These are phyloP conservation scores for Druceiella hillmani DNA, from an alignment of 2,888 invertebrate species.

Conservation along the genomic window DNA sequence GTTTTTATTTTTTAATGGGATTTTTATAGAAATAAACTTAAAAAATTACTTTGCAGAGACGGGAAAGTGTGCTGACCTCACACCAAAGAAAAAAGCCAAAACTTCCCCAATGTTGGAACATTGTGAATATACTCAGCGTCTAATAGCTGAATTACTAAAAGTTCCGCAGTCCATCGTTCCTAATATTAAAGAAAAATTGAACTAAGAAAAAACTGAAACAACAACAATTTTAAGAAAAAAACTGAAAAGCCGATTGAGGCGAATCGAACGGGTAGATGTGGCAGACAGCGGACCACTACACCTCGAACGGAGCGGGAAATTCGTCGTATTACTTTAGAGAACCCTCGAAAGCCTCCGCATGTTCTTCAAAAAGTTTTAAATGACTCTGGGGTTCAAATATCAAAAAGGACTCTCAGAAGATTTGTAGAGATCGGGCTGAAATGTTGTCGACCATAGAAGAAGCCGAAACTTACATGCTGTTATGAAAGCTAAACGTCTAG, in stretches of 20 bases:
- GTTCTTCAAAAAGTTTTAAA: conserved; percentile 2
- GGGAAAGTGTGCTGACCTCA: too few species aligned
- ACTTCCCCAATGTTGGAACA: too few species aligned
- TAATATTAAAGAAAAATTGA: conserved; percentile 8
- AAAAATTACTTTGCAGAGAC: too few species aligned
- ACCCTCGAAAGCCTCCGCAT: conserved; percentile 8
- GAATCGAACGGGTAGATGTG: conserved; percentile 7
- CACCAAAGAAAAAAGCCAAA: too few species aligned
- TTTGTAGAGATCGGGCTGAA: conserved; percentile 13
- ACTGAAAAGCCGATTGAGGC: conserved; percentile 7
- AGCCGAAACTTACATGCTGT: conserved; percentile 15
- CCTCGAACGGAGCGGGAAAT: conserved; percentile 4
- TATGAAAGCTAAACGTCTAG: conserved; percentile 11
- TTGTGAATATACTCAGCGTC: too few species aligned
- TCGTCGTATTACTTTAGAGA: conserved; percentile 6
- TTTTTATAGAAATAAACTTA: too few species aligned
- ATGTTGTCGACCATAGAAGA: conserved; percentile 15
- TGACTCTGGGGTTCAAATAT: conserved; percentile 4
- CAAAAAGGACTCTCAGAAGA: conserved; percentile 9
- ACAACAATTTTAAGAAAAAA: too few species aligned
- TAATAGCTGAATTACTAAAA: conserved; percentile 1
- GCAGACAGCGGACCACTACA: conserved; percentile 6
- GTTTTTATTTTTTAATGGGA: too few species aligned
- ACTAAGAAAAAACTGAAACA: too few species aligned
- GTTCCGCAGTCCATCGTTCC: conserved; percentile 1